These are phyloP conservation scores for Luperina testacea DNA, from an alignment of 2,888 invertebrate genomes.

Conservation along the genomic window DNA sequence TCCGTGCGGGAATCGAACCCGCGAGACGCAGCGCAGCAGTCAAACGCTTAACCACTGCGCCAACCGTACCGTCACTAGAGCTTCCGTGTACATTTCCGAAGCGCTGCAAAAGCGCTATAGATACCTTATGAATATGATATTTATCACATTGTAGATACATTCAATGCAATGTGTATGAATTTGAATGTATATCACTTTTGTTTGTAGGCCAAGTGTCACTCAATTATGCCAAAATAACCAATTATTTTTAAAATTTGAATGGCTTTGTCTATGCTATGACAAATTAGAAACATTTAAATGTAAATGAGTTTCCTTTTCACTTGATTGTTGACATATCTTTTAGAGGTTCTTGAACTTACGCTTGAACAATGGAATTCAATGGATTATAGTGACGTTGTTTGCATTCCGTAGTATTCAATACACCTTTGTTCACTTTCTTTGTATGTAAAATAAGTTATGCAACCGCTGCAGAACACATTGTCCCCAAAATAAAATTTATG, in stretches of 20 bases:
- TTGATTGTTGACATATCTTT: slow-evolving; percentile 18
- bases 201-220: background rate
- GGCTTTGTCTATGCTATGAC: background rate
- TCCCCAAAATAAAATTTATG: background rate
- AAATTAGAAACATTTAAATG: background rate
- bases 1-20: too few relatives aligned
- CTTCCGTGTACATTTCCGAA: background rate
- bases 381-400: slow-evolving; percentile 9
- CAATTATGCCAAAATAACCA: background rate
- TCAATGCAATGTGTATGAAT: background rate
- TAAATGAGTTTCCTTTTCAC: slow-evolving; percentile 1
- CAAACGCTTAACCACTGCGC: too few relatives aligned
- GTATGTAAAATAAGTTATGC: slow-evolving; percentile 35
- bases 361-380: slow-evolving; percentile 36
- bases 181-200: background rate
- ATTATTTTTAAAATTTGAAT: slow-evolving; percentile 8
- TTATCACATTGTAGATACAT: background rate
- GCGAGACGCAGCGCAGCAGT: too few relatives aligned
- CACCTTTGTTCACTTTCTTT: slow-evolving; percentile 46
- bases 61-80: too few relatives aligned
- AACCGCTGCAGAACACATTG: slow-evolving; percentile 16
- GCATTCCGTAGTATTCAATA: slow-evolving; percentile 34
- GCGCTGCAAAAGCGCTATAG: background rate
- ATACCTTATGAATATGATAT: background rate
- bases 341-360: slow-evolving; percentile 48